A percentile compares a stretch with the other conserved stretches of the same genome.
Conservation (phyloP, 2,797 vertebrate genomes). For the Poeciliopsis paucimaculata region DNA sequence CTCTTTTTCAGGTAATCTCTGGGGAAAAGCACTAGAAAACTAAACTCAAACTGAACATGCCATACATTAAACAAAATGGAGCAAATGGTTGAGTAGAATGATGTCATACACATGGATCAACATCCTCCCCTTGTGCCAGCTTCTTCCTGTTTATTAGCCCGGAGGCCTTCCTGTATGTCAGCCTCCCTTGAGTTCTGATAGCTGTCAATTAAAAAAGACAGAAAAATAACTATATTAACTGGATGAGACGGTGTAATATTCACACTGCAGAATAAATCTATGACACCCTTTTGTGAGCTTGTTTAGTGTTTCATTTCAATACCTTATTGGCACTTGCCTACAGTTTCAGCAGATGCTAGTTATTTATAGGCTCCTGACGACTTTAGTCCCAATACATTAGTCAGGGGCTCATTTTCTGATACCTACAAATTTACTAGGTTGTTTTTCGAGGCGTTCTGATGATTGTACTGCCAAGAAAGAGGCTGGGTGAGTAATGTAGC, state of each 20-base stretch:
- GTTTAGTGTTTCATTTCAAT: constrained; percentile 55
- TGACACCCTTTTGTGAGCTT: constrained; percentile 46
- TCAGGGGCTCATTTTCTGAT: constrained; percentile 42
- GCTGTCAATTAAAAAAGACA: constrained; percentile 51
- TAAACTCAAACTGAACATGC: constrained; percentile 6
- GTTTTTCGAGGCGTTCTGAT: constrained; percentile 18
- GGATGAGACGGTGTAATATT: constrained; percentile 63
- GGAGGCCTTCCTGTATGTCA: constrained; percentile 43
- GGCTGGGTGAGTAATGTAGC: not conserved
- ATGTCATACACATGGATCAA: constrained; percentile 43
- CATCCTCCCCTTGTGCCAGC: not conserved
- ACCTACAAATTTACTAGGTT: constrained; percentile 48
- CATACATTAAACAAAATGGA: constrained; percentile 47
- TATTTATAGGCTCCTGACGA: constrained; percentile 51
- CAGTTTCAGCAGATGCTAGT: constrained; percentile 41
- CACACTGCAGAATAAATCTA: constrained; percentile 66
- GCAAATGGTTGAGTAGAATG: constrained; percentile 55
- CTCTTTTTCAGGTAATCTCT: constrained; percentile 54
- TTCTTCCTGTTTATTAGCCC: constrained; percentile 22
- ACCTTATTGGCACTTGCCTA: constrained; percentile 43
- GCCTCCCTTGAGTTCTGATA: constrained; percentile 40
- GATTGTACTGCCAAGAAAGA: constrained; percentile 2
- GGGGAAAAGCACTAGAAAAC: constrained; percentile 44
- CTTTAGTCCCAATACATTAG: constrained; percentile 50
- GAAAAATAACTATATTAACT: constrained; percentile 56